phyloP scores from a whole-genome alignment of 2,888 invertebrate species.

The Apamea epomidion region DNA sequence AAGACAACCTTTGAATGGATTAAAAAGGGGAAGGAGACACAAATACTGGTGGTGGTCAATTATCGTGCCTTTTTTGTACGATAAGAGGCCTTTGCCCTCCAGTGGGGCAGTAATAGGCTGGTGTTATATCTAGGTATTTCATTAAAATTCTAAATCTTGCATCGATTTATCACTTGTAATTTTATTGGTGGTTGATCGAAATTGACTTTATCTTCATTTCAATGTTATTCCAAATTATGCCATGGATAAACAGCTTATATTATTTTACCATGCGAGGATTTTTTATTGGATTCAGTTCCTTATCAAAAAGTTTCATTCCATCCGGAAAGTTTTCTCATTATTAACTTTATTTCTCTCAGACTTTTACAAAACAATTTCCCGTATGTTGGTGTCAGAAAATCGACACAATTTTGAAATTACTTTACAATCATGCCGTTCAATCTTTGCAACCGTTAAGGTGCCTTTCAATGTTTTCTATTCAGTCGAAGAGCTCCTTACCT shows the following conservation, averaged over 20 bases:
- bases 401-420: neutral
- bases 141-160: neutral
- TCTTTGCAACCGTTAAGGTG: neutral
- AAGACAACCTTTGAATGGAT: no score
- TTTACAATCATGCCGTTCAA: neutral
- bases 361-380: conserved; percentile 8
- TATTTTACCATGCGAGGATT: neutral
- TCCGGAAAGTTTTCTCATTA: conserved; percentile 35
- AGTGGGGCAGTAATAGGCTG: no score
- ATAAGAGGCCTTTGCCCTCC: no score
- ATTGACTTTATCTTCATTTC: neutral
- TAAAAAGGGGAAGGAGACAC: no score
- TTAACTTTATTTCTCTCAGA: conserved; percentile 19
- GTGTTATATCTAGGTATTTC: no score
- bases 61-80: no score
- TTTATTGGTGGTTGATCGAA: neutral
- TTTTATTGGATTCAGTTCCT: conserved; percentile 18
- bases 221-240: neutral
- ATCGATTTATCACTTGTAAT: neutral
- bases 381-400: neutral
- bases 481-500: neutral
- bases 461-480: neutral
- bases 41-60: no score
- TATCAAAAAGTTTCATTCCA: conserved; percentile 23
- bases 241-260: neutral